Percentiles rank a stretch among this genome's conserved stretches.
Conservation (phyloP, 2,888 invertebrate genomes). For the Dexiosoma caninum region DNA sequence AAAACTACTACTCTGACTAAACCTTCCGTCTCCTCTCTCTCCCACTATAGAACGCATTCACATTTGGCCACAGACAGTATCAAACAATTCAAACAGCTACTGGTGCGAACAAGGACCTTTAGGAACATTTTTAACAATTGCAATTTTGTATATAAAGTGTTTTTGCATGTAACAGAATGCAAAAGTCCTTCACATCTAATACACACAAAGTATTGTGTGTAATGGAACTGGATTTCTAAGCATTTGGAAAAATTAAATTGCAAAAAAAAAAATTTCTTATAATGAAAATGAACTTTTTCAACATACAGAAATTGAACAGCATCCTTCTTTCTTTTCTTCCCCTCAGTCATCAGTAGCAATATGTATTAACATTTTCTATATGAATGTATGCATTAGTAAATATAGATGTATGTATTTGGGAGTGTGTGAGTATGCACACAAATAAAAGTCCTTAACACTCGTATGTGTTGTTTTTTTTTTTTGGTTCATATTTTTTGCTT, state of each 20-base stretch:
- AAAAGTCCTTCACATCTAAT: slow-evolving; percentile 42
- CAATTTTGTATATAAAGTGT: slow-evolving; percentile 24
- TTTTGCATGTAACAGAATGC: slow-evolving; percentile 12
- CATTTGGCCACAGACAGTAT: neutral
- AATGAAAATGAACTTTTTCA: slow-evolving; percentile 17
- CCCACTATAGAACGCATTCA: neutral
- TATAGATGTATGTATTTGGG: neutral
- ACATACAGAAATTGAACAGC: slow-evolving; percentile 20
- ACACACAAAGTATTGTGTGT: slow-evolving; percentile 20
- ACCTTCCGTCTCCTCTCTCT: neutral
- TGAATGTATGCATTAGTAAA: no score
- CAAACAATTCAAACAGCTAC: slow-evolving; percentile 13
- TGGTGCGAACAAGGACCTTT: slow-evolving; percentile 58
- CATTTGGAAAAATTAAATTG: slow-evolving; percentile 8
- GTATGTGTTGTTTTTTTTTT: slow-evolving; percentile 21
- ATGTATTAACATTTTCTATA: no score
- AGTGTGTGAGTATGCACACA: neutral
- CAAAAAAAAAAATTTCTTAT: slow-evolving; percentile 1
- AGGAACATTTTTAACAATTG: slow-evolving; percentile 26
- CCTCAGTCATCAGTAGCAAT: neutral
- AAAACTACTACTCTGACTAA: no score
- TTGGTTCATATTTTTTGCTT: neutral
- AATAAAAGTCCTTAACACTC: slow-evolving; percentile 25
- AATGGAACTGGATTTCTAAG: slow-evolving; percentile 24
- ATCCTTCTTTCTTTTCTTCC: neutral